Evolutionary conservation across 1,140 invertebrate genomes (phyloP), one percentile per base, ranked within the genome.

Genomic region (Neodiprion pinetum): DNA sequence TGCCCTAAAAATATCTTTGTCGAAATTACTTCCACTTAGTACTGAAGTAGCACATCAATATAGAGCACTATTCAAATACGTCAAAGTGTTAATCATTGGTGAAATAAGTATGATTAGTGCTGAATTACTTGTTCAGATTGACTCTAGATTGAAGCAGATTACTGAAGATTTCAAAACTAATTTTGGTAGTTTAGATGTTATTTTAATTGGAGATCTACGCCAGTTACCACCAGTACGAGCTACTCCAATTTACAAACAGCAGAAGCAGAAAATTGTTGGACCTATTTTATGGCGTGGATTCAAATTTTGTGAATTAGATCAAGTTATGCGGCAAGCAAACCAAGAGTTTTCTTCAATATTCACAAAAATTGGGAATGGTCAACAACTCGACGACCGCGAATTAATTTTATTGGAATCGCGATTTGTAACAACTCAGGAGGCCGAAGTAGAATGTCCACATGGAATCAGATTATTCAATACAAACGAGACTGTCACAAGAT

Each of bases 71-170:
- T 77, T 81, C 14, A 73, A 67, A 48, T 53, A 83, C 71, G 67
- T 82, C 17, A 80, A 84, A 80, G 48, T 86, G 40, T 50, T 87
- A 28, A 86, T 88, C 40, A 85, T 88, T 71, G 86, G 87, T 78
- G 85, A 88, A 81, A 80, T 87, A 48, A 83, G 80, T 21, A 86
- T 86, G 85, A 80, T 86, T n/a, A 81, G 83, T 48, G 40, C 74
- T 28, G 76, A 61, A 67, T 77, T 80, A 49, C 76, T 86, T 28
- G 11, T 68, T 23, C 65, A 79, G 23, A 74, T 87, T n/a, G 77
- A 85, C 74, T 70, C 61, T 11, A 67, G 84, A 67, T 72, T 87
- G 48, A 69, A 76, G 72, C 81, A 87, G 81, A 84, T 88, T 53
- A 82, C 80, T 49, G 79, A 78, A 21, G 77, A 66, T 23, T 78